These are phyloP conservation scores for Rutpela maculata DNA, from an alignment of 2,888 invertebrate genomes.

Conservation along the genomic window DNA sequence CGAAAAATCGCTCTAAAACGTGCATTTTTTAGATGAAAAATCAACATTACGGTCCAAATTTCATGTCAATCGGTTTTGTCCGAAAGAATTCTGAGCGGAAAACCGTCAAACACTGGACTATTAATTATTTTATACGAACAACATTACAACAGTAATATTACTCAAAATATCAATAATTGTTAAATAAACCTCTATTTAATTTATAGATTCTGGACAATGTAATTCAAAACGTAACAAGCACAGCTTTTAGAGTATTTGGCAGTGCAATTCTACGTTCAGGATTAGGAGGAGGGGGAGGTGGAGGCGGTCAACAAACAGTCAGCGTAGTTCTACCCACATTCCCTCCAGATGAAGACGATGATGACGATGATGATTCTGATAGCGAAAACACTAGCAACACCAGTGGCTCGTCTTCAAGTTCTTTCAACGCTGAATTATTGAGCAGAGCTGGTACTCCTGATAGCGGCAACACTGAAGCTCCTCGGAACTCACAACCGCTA, in stretches of 20 bases:
- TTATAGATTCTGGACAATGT: conserved; percentile 84
- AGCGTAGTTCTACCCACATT: conserved; percentile 82
- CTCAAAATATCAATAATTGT: neutral
- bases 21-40: no score
- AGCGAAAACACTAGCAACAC: conserved; percentile 41
- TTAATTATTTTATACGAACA: no score
- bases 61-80: no score
- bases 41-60: no score
- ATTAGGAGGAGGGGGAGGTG: conserved; percentile 75
- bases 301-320: conserved; percentile 77
- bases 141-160: neutral
- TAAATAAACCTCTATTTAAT: conserved; percentile 4
- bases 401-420: conserved; percentile 7
- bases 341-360: conserved; percentile 80
- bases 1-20: no score
- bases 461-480: neutral
- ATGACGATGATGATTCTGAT: conserved; percentile 76
- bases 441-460: conserved; percentile 8
- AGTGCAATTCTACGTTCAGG: conserved; percentile 82
- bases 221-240: conserved; percentile 84
- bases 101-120: no score
- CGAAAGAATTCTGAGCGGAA: no score
- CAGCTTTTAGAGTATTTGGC: conserved; percentile 85
- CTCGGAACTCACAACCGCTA: neutral
- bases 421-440: conserved; percentile 29